Evolutionary conservation across 2,113 vertebrate species (phyloP).

Genomic region (Setophaga petechia): DNA sequence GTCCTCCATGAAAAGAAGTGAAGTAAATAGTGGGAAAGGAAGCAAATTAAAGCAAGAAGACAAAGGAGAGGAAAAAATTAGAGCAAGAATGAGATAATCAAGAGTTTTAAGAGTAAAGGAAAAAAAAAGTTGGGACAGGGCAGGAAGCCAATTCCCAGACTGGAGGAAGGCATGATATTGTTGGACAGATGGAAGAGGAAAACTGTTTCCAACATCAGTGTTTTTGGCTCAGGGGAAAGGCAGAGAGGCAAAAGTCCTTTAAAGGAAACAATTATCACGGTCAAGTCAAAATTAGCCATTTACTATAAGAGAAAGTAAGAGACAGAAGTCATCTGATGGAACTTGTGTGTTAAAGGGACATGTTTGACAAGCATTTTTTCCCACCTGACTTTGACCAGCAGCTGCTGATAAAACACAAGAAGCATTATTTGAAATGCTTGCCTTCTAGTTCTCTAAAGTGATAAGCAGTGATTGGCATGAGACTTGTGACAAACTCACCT

Average conservation of each 20-base stretch:
- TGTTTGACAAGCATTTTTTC: not conserved
- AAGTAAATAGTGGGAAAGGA: constrained; percentile 5
- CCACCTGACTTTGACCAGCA: not conserved
- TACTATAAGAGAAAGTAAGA: not conserved
- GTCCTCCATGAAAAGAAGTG: not conserved
- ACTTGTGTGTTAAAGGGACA: not conserved
- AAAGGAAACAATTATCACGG: not conserved
- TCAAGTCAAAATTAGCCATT: not conserved
- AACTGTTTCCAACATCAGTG: not conserved
- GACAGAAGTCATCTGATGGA: not conserved
- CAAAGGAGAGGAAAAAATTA: not conserved
- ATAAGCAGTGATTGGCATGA: not conserved
- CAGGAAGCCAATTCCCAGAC: constrained; percentile 16
- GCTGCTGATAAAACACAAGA: not conserved
- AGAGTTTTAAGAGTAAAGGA: not conserved
- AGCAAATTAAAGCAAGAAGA: not conserved
- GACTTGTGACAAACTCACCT: not conserved
- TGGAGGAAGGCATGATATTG: not conserved
- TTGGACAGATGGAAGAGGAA: constrained; percentile 10
- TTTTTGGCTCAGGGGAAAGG: not conserved
- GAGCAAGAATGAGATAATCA: constrained; percentile 21
- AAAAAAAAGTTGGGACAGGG: not conserved
- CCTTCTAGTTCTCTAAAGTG: not conserved
- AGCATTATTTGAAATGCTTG: not conserved
- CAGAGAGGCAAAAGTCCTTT: constrained; percentile 10